These are phyloP conservation scores for Tachuris rubrigastra DNA, from an alignment of 2,113 vertebrate species.

Conservation along the genomic window DNA sequence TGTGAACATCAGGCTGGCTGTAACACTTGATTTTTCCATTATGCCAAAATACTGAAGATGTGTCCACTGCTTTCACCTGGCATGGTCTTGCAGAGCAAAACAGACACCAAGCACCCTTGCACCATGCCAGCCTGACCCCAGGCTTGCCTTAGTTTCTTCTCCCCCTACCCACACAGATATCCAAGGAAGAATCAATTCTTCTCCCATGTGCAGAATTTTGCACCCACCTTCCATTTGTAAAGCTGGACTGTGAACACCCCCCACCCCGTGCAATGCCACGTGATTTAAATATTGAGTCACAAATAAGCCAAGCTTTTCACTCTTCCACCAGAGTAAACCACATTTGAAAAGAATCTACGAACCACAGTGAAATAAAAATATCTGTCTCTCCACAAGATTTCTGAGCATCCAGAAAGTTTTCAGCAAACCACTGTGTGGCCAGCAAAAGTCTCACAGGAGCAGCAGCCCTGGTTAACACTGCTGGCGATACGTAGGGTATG, in stretches of 20 bases:
- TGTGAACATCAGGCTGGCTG: background rate
- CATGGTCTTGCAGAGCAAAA: background rate
- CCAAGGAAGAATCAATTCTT: background rate
- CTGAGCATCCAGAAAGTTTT: background rate
- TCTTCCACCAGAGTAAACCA: background rate
- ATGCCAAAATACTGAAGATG: fast-evolving
- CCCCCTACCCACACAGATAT: background rate
- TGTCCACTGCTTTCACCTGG: background rate
- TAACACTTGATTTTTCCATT: background rate
- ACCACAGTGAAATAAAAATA: background rate
- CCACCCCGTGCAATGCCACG: background rate
- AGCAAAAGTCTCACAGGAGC: background rate
- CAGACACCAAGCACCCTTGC: background rate
- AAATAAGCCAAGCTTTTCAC: background rate
- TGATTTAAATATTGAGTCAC: background rate
- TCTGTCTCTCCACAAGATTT: background rate
- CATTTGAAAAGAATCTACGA: background rate
- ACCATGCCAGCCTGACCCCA: background rate
- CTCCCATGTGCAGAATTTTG: background rate
- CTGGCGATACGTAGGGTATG: background rate
- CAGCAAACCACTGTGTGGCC: background rate
- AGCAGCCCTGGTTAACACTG: background rate
- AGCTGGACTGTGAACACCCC: background rate
- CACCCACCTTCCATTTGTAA: background rate
- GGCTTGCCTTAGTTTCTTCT: background rate